A percentile compares a stretch with the other conserved stretches of the same genome.
These are phyloP conservation scores for Tauraco erythrolophus DNA, from an alignment of 2,113 vertebrate species.

Conservation along the genomic window DNA sequence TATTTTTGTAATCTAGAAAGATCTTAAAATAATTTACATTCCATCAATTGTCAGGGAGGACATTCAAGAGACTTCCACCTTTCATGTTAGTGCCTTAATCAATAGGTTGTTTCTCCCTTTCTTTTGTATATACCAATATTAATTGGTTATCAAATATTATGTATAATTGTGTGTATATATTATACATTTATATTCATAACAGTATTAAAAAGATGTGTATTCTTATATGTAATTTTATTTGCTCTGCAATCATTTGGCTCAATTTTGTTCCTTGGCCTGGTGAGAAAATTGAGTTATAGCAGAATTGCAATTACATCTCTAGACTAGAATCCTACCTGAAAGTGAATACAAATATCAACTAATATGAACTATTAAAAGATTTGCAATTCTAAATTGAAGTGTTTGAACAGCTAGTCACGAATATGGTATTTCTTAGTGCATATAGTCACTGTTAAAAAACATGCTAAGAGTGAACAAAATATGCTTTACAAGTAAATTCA, in stretches of 20 bases:
- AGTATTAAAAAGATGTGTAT: not conserved
- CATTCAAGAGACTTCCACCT: not conserved
- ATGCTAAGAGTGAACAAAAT: not conserved
- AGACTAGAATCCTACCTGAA: not conserved
- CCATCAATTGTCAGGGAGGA: not conserved
- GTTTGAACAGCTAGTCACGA: not conserved
- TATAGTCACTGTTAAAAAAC: not conserved
- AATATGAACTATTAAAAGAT: not conserved
- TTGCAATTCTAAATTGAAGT: not conserved
- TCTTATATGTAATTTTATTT: not conserved
- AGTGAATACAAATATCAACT: not conserved
- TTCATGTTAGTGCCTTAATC: not conserved
- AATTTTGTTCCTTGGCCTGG: not conserved
- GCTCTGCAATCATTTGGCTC: not conserved
- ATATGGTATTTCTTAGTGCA: not conserved
- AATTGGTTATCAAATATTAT: not conserved
- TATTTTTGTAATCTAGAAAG: not conserved
- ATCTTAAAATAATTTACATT: not conserved
- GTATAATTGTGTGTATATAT: not conserved
- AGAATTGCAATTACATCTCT: not conserved
- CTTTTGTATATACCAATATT: not conserved
- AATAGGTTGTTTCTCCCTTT: not conserved
- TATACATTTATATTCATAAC: not conserved
- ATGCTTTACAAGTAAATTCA: not conserved
- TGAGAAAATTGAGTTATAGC: not conserved